Conservation (phyloP, 1,140 invertebrate species). For the Heterodera carotae region DNA sequence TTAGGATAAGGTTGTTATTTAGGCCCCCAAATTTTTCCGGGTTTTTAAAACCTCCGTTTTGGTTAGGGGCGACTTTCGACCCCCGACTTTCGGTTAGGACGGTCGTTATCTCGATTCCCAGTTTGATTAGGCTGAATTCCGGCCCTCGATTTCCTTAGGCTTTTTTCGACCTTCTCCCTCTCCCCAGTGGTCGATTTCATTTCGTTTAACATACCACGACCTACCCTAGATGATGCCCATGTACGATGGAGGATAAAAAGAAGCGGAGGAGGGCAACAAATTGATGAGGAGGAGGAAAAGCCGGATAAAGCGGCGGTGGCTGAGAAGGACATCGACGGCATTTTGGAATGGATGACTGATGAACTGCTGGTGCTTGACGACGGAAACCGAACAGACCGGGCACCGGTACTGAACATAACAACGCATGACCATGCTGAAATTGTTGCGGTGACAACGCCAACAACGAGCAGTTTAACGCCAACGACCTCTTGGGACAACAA, state of each 20-base stretch:
- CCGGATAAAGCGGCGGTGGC: background rate
- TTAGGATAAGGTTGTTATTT: too few species aligned
- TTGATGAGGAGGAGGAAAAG: constrained; percentile 12
- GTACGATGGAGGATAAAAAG: constrained; percentile 8
- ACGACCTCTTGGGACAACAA: background rate
- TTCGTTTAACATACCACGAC: too few species aligned
- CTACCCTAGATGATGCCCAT: constrained; percentile 1
- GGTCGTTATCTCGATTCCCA: too few species aligned
- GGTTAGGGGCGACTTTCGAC: too few species aligned
- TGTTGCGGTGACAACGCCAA: constrained; percentile 12
- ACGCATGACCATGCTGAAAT: background rate
- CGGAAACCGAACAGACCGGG: background rate
- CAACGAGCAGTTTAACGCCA: constrained; percentile 6
- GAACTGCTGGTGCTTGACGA: background rate
- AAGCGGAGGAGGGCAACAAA: constrained; percentile 1
- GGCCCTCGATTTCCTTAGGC: too few species aligned
- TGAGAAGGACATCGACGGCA: constrained; percentile 14
- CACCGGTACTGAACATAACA: constrained; percentile 6
- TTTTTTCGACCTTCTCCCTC: too few species aligned
- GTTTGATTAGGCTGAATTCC: too few species aligned
- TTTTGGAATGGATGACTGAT: constrained; percentile 21
- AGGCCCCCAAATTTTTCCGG: too few species aligned
- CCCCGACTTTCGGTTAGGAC: too few species aligned
- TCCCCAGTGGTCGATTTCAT: too few species aligned
- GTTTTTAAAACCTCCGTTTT: too few species aligned